These are phyloP conservation scores for Urocolius indicus DNA, from an alignment of 2,113 vertebrate genomes.

Conservation along the genomic window DNA sequence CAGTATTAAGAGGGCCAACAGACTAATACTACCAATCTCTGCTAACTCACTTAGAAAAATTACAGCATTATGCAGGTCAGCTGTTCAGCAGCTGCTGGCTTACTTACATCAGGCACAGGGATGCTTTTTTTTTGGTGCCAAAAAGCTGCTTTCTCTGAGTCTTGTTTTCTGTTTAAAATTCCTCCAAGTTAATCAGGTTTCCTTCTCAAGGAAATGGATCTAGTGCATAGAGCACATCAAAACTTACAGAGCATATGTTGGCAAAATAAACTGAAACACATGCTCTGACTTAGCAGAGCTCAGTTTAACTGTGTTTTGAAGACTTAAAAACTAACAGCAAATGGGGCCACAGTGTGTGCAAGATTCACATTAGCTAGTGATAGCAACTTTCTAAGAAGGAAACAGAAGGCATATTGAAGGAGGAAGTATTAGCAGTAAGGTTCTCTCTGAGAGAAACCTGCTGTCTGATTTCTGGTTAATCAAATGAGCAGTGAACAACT, in stretches of 20 bases:
- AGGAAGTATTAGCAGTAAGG: neutral
- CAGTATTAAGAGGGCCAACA: neutral
- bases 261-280: neutral
- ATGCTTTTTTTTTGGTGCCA: neutral
- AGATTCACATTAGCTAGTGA: neutral
- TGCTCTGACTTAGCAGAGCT: neutral
- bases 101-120: neutral
- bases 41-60: neutral
- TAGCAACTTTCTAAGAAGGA: neutral
- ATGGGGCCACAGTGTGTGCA: rapidly evolving
- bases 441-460: neutral
- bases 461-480: neutral
- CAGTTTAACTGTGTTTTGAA: neutral
- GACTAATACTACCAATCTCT: neutral
- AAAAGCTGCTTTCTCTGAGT: neutral
- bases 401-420: neutral
- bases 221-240: neutral
- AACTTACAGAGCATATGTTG: neutral
- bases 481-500: neutral
- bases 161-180: neutral
- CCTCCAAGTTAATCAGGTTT: neutral
- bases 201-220: no score
- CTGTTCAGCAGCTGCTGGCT: neutral
- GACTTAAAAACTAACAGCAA: neutral
- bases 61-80: neutral